phyloP scores from a whole-genome alignment of 2,113 vertebrate species.

The Galbula dea region DNA sequence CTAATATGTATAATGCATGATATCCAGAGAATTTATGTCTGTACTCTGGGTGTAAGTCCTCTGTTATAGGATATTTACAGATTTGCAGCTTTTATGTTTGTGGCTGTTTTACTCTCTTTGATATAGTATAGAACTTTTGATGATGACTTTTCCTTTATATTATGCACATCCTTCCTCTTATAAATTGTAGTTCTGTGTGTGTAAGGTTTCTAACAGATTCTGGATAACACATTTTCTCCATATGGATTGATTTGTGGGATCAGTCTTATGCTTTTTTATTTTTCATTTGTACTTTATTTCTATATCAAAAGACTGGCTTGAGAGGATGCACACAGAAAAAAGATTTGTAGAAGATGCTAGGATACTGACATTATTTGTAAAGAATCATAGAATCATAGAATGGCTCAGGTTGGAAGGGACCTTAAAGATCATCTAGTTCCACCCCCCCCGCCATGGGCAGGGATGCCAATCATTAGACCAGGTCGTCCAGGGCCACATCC shows the following conservation, averaged over 20 bases:
- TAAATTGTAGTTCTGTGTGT: not conserved
- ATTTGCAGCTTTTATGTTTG: not conserved
- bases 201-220: not conserved
- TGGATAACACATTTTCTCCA: not conserved
- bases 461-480: no score
- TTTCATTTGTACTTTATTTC: not conserved
- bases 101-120: not conserved
- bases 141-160: not conserved
- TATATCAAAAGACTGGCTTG: not conserved
- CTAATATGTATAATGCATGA: not conserved
- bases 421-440: no score
- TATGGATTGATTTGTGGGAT: not conserved
- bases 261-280: not conserved
- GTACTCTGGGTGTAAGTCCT: not conserved
- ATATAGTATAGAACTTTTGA: not conserved
- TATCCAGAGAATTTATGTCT: not conserved
- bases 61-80: not conserved
- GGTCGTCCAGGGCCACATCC: no score
- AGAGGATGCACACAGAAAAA: not conserved
- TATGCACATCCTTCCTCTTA: not conserved
- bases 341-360: not conserved
- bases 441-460: no score
- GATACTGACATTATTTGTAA: not conserved
- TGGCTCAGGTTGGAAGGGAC: no score
- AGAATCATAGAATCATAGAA: no score